Percentiles rank a stretch among this genome's conserved stretches.
phyloP scores from a whole-genome alignment of 2,888 invertebrate species.

The Euphydryas editha region DNA sequence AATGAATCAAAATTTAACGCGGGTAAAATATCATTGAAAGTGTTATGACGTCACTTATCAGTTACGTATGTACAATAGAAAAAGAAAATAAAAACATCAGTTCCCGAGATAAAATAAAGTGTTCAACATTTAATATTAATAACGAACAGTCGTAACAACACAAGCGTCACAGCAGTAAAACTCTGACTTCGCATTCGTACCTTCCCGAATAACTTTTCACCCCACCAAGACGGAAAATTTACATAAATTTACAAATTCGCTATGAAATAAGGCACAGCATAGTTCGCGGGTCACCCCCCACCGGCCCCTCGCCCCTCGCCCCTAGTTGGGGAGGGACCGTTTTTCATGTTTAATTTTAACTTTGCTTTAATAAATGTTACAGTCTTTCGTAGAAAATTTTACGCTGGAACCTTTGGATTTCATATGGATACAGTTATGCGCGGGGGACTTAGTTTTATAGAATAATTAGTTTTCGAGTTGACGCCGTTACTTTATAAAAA shows the following conservation, averaged over 20 bases:
- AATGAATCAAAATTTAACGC: too few species aligned
- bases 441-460: constrained; percentile 76
- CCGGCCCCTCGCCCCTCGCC: constrained; percentile 1
- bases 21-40: background rate
- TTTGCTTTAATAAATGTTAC: constrained; percentile 77
- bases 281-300: constrained; percentile 52
- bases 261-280: constrained; percentile 77
- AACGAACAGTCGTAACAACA: constrained; percentile 15
- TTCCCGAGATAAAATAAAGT: background rate
- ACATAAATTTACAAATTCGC: constrained; percentile 83
- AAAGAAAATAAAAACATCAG: background rate
- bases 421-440: constrained; percentile 66
- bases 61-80: background rate
- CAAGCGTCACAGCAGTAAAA: constrained; percentile 35
- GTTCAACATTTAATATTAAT: constrained; percentile 14
- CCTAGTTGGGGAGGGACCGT: constrained; percentile 53
- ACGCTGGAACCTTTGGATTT: constrained; percentile 64
- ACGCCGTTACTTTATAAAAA: constrained; percentile 45
- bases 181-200: constrained; percentile 41
- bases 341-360: constrained; percentile 84
- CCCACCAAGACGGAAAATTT: constrained; percentile 79
- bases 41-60: background rate
- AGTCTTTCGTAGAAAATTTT: constrained; percentile 62
- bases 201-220: constrained; percentile 62
- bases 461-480: constrained; percentile 70